Conservation (phyloP, 2,113 vertebrate species). For the Apaloderma vittatum region DNA sequence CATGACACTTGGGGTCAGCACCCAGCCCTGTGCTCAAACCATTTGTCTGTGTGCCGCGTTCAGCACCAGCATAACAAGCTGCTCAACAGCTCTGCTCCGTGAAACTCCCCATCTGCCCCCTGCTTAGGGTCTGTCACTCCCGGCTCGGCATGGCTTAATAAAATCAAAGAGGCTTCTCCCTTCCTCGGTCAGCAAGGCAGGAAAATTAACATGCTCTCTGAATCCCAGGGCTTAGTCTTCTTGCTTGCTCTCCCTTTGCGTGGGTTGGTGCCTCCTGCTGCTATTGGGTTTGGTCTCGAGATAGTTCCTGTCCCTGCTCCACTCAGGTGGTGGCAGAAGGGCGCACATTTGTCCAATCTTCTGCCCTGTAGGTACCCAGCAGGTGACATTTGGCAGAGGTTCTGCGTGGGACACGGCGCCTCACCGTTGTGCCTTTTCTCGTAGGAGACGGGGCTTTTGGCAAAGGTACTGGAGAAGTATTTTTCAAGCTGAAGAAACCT, state of each 20-base stretch:
- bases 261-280: neutral
- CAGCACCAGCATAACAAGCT: neutral
- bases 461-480: conserved; percentile 87
- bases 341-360: neutral
- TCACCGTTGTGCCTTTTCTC: neutral
- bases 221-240: neutral
- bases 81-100: neutral
- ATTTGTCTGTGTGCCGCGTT: fast-evolving
- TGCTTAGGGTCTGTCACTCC: neutral
- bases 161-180: neutral
- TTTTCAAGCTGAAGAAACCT: conserved; percentile 79
- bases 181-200: neutral
- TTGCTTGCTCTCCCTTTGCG: fast-evolving
- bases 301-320: neutral
- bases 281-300: neutral
- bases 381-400: neutral
- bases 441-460: conserved; percentile 82
- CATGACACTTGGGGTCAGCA: neutral
- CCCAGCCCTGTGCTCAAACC: neutral
- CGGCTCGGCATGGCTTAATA: neutral
- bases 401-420: fast-evolving
- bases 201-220: neutral
- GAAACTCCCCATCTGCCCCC: neutral
- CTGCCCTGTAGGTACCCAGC: fast-evolving
- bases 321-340: too few species aligned